Evolutionary conservation across 2,888 invertebrate genomes (phyloP).

Genomic region (Diarsia rubi): DNA sequence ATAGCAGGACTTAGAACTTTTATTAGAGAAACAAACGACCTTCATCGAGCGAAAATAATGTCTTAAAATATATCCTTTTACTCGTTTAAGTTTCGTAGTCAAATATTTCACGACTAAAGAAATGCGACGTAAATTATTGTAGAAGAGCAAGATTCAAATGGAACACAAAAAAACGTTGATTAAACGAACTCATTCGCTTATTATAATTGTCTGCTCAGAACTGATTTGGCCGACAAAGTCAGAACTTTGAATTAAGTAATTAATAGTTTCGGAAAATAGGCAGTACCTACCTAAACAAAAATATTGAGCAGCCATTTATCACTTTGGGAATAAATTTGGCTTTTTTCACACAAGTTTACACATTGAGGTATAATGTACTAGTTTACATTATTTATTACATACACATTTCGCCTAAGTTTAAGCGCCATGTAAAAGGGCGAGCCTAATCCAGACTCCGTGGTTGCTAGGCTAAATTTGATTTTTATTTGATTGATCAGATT

Average conservation of each 20-base stretch:
- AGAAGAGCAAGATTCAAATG: conserved; percentile 6
- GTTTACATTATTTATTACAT: neutral
- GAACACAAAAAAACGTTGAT: conserved; percentile 31
- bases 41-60: conserved; percentile 16
- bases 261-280: conserved; percentile 56
- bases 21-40: conserved; percentile 7
- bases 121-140: conserved; percentile 12
- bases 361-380: too few species aligned
- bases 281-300: too few species aligned
- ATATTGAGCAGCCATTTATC: conserved; percentile 43
- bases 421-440: too few species aligned
- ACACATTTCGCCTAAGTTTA: too few species aligned
- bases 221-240: conserved; percentile 32
- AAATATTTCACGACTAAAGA: conserved; percentile 11
- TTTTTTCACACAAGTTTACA: too few species aligned
- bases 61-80: conserved; percentile 9
- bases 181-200: conserved; percentile 36
- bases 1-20: conserved; percentile 22
- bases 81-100: neutral
- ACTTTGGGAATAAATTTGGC: conserved; percentile 30
- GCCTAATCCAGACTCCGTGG: too few species aligned
- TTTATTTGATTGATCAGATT: neutral
- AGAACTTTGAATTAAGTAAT: conserved; percentile 51
- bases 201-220: conserved; percentile 44
- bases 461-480: too few species aligned